phyloP scores from a whole-genome alignment of 2,113 vertebrate genomes.

The Megaceryle maxima region DNA sequence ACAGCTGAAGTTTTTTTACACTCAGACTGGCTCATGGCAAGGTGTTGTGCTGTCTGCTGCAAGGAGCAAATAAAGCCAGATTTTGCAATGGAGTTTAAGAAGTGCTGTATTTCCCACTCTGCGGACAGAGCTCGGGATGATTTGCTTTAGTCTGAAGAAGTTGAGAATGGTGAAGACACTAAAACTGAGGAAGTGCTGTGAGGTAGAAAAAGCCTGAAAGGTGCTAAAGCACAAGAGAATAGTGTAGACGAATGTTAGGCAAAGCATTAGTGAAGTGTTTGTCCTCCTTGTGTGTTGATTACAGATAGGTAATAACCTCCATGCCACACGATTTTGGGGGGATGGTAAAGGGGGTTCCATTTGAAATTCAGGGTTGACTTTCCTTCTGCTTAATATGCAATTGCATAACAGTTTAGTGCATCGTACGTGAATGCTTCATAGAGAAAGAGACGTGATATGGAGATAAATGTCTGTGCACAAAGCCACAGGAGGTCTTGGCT shows the following conservation, averaged over 20 bases:
- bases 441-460: neutral
- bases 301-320: neutral
- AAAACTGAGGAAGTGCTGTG: neutral
- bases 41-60: neutral
- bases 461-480: neutral
- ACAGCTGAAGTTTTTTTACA: accelerated
- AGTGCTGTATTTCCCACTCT: neutral
- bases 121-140: neutral
- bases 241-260: neutral
- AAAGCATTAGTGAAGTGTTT: neutral
- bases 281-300: neutral
- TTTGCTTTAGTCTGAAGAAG: neutral
- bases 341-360: neutral
- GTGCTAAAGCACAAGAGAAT: neutral
- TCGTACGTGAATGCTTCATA: neutral
- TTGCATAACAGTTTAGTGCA: neutral
- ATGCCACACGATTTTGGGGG: neutral
- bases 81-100: neutral
- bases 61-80: neutral
- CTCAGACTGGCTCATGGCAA: neutral
- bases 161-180: neutral
- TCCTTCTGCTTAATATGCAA: neutral
- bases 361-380: neutral
- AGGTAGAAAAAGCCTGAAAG: neutral
- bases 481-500: neutral